phyloP scores from a whole-genome alignment of 1,140 invertebrate genomes.

The Hestina assimilis region DNA sequence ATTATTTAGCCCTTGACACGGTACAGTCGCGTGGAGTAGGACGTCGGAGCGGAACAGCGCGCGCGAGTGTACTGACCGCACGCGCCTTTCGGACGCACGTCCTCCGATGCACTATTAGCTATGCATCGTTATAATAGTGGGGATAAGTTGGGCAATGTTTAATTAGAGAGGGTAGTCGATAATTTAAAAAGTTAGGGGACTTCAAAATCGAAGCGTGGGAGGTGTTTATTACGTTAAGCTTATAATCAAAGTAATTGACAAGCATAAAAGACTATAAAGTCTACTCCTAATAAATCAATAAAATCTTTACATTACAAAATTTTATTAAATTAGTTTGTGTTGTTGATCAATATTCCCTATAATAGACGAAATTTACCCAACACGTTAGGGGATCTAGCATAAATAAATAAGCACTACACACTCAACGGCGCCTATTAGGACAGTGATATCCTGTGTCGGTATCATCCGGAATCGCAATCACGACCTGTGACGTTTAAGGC shows the following conservation, averaged over 20 bases:
- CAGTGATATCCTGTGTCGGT: too few relatives aligned
- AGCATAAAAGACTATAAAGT: background rate
- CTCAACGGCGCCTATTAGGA: too few relatives aligned
- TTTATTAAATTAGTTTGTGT: too few relatives aligned
- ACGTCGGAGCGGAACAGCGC: constrained; percentile 58
- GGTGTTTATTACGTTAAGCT: background rate
- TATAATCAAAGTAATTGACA: background rate
- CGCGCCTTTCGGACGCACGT: constrained; percentile 53
- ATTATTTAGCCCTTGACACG: constrained; percentile 31
- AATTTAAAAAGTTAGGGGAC: background rate
- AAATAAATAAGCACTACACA: too few relatives aligned
- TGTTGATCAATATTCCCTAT: too few relatives aligned
- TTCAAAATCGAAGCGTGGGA: background rate
- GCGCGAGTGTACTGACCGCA: constrained; percentile 70
- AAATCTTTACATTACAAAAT: too few relatives aligned
- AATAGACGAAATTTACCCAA: too few relatives aligned
- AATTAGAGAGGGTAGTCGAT: constrained; percentile 28
- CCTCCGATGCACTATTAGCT: constrained; percentile 54
- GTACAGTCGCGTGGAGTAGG: constrained; percentile 37
- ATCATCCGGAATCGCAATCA: too few relatives aligned
- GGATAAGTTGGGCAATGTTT: constrained; percentile 41
- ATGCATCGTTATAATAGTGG: constrained; percentile 57
- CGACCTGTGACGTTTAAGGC: too few relatives aligned
- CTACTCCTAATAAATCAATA: too few relatives aligned
- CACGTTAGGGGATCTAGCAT: too few relatives aligned